These are phyloP conservation scores for Leptopilina myrica DNA, from an alignment of 2,888 invertebrate genomes.

Conservation along the genomic window DNA sequence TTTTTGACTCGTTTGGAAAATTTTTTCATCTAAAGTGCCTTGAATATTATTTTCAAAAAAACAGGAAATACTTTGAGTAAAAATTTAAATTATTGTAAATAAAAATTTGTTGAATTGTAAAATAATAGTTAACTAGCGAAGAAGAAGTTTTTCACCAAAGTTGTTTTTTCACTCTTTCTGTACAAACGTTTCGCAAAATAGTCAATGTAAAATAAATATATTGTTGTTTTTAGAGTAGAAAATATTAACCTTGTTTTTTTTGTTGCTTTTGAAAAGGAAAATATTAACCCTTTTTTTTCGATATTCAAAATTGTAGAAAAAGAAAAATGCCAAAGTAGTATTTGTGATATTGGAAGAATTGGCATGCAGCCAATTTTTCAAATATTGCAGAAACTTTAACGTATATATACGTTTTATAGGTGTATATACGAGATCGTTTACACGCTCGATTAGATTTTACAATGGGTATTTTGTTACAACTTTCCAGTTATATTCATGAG, in stretches of 20 bases:
- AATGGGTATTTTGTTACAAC: constrained; percentile 8
- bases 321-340: not conserved
- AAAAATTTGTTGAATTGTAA: no score
- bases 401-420: no score
- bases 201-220: not conserved
- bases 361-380: not conserved
- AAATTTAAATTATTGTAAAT: no score
- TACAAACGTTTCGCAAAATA: not conserved
- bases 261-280: no score
- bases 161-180: no score
- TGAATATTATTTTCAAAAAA: no score
- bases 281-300: no score
- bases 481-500: not conserved
- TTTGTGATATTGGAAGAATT: constrained; percentile 12
- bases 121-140: no score
- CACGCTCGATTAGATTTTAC: constrained; percentile 18
- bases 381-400: not conserved
- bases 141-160: no score
- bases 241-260: not conserved
- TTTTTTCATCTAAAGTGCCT: no score
- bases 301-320: not conserved
- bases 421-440: not conserved
- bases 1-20: no score
- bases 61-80: no score
- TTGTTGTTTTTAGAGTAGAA: not conserved